phyloP scores from a whole-genome alignment of 2,797 vertebrate species.

The Linurgus olivaceus region DNA sequence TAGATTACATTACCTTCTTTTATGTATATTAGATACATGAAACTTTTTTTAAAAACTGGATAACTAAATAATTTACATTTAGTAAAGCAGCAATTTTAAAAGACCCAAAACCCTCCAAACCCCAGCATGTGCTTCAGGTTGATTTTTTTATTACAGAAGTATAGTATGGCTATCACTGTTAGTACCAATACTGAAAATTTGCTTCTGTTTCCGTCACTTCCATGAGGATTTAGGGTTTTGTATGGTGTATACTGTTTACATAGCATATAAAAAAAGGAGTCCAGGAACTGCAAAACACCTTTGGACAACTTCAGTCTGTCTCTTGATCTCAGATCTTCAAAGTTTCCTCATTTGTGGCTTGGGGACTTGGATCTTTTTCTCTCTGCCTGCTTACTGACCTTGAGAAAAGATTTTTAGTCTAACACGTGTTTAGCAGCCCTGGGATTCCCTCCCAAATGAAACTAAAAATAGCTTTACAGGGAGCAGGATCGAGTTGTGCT shows the following conservation, averaged over 20 bases:
- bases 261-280: background rate
- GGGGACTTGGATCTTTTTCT: background rate
- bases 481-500: background rate
- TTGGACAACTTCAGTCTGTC: background rate
- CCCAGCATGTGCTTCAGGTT: background rate
- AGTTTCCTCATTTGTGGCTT: background rate
- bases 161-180: background rate
- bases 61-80: background rate
- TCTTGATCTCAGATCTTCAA: background rate
- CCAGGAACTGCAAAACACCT: background rate
- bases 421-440: background rate
- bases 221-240: background rate
- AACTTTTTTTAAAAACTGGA: background rate
- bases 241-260: accelerated
- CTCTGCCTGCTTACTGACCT: background rate
- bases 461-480: background rate
- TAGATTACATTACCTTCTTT: background rate
- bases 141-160: background rate
- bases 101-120: background rate
- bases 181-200: background rate
- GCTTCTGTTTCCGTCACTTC: background rate
- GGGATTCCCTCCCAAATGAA: background rate
- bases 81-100: background rate
- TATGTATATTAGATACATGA: background rate
- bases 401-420: background rate